phyloP scores from a whole-genome alignment of 2,888 invertebrate species.

The Drosophila barbarae region DNA sequence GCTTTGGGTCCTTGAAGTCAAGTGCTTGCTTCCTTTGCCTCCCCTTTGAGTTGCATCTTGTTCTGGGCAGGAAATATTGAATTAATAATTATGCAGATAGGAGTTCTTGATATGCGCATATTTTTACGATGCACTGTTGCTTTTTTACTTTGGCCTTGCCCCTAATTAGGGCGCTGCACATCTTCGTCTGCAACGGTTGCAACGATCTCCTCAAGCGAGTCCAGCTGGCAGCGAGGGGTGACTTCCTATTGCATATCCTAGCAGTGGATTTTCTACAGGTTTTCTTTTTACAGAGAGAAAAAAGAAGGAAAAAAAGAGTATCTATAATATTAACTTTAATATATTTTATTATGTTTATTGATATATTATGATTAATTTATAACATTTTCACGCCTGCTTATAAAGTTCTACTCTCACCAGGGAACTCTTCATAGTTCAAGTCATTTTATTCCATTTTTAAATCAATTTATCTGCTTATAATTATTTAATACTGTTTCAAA shows the following conservation, averaged over 20 bases:
- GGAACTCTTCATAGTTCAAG: too few relatives aligned
- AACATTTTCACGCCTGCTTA: too few relatives aligned
- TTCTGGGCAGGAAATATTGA: slow-evolving; percentile 63
- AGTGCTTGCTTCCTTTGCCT: slow-evolving; percentile 58
- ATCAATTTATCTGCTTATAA: neutral
- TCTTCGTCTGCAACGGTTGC: slow-evolving; percentile 40
- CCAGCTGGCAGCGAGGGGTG: slow-evolving; percentile 21
- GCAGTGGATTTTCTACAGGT: slow-evolving; percentile 4
- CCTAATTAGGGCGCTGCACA: slow-evolving; percentile 53
- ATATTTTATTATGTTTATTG: too few relatives aligned
- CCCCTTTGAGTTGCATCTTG: neutral
- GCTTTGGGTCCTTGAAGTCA: slow-evolving; percentile 56
- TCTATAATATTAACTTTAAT: too few relatives aligned
- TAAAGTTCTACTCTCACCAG: too few relatives aligned
- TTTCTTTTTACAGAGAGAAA: neutral
- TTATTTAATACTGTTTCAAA: neutral
- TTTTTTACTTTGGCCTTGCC: slow-evolving; percentile 13
- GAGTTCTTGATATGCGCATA: slow-evolving; percentile 39
- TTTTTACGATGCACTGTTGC: slow-evolving; percentile 34
- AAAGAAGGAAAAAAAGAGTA: neutral
- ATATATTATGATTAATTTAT: too few relatives aligned
- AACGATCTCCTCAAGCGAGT: slow-evolving; percentile 53
- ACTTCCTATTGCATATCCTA: slow-evolving; percentile 18
- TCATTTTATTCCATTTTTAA: neutral
- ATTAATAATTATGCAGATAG: slow-evolving; percentile 60